These are phyloP conservation scores for Prunella fulvescens DNA, from an alignment of 2,113 vertebrate genomes.

Conservation along the genomic window DNA sequence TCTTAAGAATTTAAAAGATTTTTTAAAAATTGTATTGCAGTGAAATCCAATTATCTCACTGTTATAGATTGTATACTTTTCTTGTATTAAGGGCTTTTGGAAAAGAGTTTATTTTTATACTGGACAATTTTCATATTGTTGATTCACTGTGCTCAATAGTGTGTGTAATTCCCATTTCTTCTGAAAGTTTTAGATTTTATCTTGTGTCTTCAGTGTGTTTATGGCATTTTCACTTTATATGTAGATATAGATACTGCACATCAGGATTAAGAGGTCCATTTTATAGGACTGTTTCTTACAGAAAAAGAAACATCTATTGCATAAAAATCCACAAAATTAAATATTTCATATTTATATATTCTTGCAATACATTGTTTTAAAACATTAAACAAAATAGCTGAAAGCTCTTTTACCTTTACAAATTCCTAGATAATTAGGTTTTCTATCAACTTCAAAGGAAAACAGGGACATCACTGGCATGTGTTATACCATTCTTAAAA, in stretches of 20 bases:
- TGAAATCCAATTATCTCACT: neutral
- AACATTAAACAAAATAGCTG: neutral
- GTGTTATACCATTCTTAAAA: neutral
- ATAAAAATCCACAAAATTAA: neutral
- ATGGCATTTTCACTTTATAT: neutral
- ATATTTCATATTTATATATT: neutral
- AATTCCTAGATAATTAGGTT: neutral
- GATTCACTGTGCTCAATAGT: constrained; percentile 13
- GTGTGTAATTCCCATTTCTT: constrained; percentile 12
- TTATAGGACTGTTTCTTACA: neutral
- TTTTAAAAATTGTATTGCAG: neutral
- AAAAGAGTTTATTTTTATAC: neutral
- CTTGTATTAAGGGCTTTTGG: neutral
- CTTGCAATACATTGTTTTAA: neutral
- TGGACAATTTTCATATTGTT: neutral
- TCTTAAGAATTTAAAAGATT: neutral
- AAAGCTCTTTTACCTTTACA: neutral
- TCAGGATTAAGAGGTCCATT: neutral
- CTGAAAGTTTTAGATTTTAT: constrained; percentile 14
- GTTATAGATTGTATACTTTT: neutral
- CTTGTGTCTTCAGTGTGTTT: constrained; percentile 6
- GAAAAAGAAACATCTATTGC: neutral
- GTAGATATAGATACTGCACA: neutral
- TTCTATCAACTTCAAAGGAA: neutral
- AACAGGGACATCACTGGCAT: neutral